Base-by-base conservation (phyloP, 2,888 invertebrate species). In the Tanytarsus gracilentus region DNA sequence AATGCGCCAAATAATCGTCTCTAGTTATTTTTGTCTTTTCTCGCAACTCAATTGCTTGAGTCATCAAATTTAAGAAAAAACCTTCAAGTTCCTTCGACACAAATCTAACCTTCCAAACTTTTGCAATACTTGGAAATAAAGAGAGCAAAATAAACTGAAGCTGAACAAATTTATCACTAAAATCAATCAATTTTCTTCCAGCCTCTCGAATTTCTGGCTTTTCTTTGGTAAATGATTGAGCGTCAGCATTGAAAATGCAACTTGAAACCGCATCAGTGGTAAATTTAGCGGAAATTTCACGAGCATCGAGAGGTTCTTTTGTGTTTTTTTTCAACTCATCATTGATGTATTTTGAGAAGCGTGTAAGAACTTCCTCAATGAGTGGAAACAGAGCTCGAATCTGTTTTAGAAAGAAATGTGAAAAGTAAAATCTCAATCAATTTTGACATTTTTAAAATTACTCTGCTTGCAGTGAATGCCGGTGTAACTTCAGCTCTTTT, bases 201-300 rank as follows among this genome's bases (percentile, higher is more conserved):
- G 63, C 62, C 61, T 62, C 51, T 4, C 61, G 30, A 7, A 65
- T 61, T 30, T 61, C 49, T 9, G 62, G 59, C 11, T 61, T 61
- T 25, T 30, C 49, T 49, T 29, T 33, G 11, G 27, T 30, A 14
- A 70, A 68, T 8, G 70, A 63, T 6, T 68, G 67, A 1, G 67
- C 69, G 50, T 72, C 69, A 2, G 72, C 65, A 50, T 70, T 71
- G 67, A 69, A 73, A 26, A 71, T 65, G 18, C 69, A 68, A 49
- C 68, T 70, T 1, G 66, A 66, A 62, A 72, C 67, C 0, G 67
- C 65, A 16, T 64, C 63, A 3, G 52, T 61, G 4, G 63, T 62
- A 21, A 50, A 63, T 60, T 59, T 62, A 1, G 53, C 33, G 4
- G 11, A 40, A 14, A 40, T 9, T 23, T 55, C 25, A 8, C 33